phyloP scores from a whole-genome alignment of 2,888 invertebrate species.

The Willowsia nigromaculata region DNA sequence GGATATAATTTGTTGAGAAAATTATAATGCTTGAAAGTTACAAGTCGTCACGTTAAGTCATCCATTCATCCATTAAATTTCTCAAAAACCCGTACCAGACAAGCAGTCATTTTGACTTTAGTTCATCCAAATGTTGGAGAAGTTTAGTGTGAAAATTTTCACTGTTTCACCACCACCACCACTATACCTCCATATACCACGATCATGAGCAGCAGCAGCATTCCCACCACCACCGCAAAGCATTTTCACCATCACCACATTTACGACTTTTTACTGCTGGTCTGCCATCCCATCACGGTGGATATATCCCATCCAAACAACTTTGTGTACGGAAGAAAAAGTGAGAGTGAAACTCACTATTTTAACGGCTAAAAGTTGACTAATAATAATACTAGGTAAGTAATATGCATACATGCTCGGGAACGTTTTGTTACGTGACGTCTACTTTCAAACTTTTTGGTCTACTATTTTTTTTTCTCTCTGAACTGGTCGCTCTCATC shows the following conservation, averaged over 20 bases:
- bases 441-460: too few species aligned
- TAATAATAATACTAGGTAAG: constrained; percentile 44
- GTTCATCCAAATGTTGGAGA: neutral
- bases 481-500: too few species aligned
- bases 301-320: neutral
- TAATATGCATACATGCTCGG: neutral
- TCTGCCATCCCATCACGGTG: neutral
- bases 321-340: constrained; percentile 5
- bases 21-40: neutral
- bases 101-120: neutral
- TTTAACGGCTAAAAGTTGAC: constrained; percentile 52
- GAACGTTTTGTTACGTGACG: neutral
- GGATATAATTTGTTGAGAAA: neutral
- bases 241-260: constrained; percentile 6
- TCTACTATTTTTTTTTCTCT: neutral
- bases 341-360: neutral
- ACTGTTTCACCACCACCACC: neutral
- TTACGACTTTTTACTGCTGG: neutral
- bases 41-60: neutral
- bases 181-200: too few species aligned
- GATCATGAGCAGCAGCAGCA: constrained; percentile 23
- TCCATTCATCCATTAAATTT: neutral
- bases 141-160: constrained; percentile 62
- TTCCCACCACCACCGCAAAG: neutral
- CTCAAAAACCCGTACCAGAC: neutral